phyloP scores from a whole-genome alignment of 2,113 vertebrate species.

The Strix aluco region DNA sequence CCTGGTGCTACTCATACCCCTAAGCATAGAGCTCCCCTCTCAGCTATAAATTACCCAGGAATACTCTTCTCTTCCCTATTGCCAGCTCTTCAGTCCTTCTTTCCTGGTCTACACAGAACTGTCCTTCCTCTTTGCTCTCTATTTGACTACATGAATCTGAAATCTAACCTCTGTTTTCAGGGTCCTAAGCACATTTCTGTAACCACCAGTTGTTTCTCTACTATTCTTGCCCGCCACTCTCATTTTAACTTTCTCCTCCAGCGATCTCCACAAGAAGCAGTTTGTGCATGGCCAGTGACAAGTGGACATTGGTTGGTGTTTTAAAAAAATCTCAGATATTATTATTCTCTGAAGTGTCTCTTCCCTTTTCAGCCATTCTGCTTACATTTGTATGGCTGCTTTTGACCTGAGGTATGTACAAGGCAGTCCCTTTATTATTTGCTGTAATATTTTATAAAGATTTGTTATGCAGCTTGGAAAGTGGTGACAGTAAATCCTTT shows the following conservation, averaged over 20 bases:
- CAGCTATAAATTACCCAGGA: background rate
- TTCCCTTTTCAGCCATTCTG: background rate
- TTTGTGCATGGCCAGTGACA: background rate
- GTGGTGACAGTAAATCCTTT: constrained; percentile 36
- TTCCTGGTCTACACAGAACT: background rate
- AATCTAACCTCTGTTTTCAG: background rate
- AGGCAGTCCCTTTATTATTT: background rate
- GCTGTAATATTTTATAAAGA: background rate
- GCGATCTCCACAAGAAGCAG: background rate
- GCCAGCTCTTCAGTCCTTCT: background rate
- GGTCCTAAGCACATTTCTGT: background rate
- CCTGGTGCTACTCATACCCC: background rate
- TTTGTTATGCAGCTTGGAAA: background rate
- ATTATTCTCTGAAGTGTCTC: background rate
- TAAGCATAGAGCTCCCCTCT: background rate
- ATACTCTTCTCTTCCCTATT: background rate
- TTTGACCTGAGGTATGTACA: background rate
- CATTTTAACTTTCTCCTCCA: background rate
- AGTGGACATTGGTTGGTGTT: background rate
- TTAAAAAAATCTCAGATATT: background rate
- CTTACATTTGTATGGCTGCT: background rate
- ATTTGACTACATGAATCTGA: background rate
- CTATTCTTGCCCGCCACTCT: background rate
- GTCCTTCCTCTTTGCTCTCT: background rate
- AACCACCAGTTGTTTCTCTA: background rate